Evolutionary conservation across 37 sponge, comb jelly and placozoan genomes (phyloP), one percentile per base, ranked within the genome.

Genomic region (Diacarnus erythraeanus): DNA sequence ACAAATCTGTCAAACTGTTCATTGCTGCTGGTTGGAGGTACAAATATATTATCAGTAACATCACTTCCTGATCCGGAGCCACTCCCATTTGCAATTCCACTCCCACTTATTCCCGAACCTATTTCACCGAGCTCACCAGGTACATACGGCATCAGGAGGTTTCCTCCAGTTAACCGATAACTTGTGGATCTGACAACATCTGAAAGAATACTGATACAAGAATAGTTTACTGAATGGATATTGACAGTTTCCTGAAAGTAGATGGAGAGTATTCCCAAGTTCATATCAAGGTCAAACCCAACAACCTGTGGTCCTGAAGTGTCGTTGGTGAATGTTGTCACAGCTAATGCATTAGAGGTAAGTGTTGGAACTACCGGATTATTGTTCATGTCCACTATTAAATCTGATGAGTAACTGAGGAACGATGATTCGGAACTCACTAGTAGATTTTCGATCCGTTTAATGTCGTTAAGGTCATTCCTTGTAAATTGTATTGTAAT

Each of bases 261-360:
- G 26, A 94, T 74, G 27, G 85, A 75, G 64, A 90, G 77, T 9
- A 94, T 57, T 18, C 91, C 94, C 2, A 38, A 17, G 38, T 94
- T 74, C 91, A 94, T 94, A 64, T 94, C 94, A 57, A 94, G 75
- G 42, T 94, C 94, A 77, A 94, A 94, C 1, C 78, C 70, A n/a
- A 78, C 41, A 9, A 94, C 21, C 20, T 60, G 77, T 25, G 94
- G 94, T 0, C 65, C 42, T 15, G 85, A 81, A 10, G 82, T 71
- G 54, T 90, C 88, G n/a, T 65, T 66, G 10, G 47, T 65, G 37
- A 77, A 90, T 31, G 20, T 42, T 27, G 56, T 3, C 34, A 80
- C 63, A 15, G 51, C 58, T 17, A 87, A 64, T 33, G 88, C 81
- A 38, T 77, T 38, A 1, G 59, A 30, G 0, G 66, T 43, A 15